Percentiles rank a stretch among this genome's conserved stretches.
Evolutionary conservation across 2,888 invertebrate genomes (phyloP).

Genomic region (Drosophila fungiperda): DNA sequence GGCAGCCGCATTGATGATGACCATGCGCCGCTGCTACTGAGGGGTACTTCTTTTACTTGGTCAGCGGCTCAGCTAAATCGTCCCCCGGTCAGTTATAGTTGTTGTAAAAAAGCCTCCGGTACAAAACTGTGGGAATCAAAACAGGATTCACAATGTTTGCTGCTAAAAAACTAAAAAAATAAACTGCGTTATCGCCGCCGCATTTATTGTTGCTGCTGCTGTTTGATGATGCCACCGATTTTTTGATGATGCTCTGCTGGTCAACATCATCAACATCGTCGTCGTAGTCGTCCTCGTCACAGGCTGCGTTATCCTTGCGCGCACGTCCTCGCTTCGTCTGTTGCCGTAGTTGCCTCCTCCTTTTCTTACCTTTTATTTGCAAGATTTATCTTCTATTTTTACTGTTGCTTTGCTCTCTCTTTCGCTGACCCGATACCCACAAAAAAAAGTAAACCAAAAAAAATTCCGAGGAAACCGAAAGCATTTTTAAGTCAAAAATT

Average conservation of each 20-base stretch:
- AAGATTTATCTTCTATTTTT: constrained; percentile 22
- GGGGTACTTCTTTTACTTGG: constrained; percentile 16
- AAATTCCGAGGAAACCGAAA: constrained; percentile 11
- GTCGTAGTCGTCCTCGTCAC: constrained; percentile 3
- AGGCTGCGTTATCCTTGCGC: constrained; percentile 58
- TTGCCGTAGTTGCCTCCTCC: not conserved
- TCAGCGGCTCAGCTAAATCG: constrained; percentile 17
- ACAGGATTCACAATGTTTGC: constrained; percentile 82
- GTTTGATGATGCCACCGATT: constrained; percentile 68
- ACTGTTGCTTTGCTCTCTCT: constrained; percentile 22
- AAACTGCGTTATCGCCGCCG: constrained; percentile 56
- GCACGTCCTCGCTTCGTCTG: constrained; percentile 45
- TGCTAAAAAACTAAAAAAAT: constrained; percentile 28
- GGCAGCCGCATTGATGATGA: constrained; percentile 65
- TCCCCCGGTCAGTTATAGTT: constrained; percentile 60
- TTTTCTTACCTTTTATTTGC: constrained; percentile 10
- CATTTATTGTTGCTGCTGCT: constrained; percentile 43
- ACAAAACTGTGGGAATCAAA: constrained; percentile 85
- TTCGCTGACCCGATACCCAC: not conserved
- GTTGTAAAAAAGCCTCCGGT: constrained; percentile 53
- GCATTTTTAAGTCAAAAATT: not conserved
- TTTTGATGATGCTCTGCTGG: constrained; percentile 71
- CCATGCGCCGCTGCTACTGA: constrained; percentile 63
- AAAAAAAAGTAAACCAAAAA: not conserved
- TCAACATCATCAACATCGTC: constrained; percentile 33